phyloP scores from a whole-genome alignment of 2,797 vertebrate species.

The Lepus townsendii region DNA sequence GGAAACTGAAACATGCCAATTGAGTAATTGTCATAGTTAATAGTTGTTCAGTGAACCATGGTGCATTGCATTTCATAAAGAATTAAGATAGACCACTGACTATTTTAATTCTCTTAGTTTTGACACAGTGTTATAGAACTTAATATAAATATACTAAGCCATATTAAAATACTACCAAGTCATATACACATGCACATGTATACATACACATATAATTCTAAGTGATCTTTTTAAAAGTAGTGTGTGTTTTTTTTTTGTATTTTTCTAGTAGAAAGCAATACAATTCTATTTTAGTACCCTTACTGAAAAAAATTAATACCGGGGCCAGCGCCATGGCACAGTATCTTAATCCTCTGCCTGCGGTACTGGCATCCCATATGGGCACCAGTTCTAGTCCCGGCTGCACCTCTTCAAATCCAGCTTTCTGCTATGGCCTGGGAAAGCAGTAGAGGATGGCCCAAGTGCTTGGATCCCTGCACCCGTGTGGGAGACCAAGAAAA shows the following conservation, averaged over 20 bases:
- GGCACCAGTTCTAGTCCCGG: no score
- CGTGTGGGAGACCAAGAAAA: no score
- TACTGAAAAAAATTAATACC: not conserved
- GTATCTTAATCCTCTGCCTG: no score
- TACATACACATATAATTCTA: not conserved
- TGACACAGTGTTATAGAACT: constrained; percentile 62
- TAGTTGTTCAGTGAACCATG: constrained; percentile 65
- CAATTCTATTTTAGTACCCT: constrained; percentile 13
- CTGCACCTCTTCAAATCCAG: no score
- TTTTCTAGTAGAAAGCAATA: not conserved
- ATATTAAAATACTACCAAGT: constrained; percentile 72
- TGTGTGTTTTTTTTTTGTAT: not conserved
- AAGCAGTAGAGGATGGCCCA: no score
- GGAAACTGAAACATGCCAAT: constrained; percentile 71
- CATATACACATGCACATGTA: not conserved
- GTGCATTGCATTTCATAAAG: constrained; percentile 50
- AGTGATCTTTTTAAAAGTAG: constrained; percentile 28
- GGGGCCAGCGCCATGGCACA: no score
- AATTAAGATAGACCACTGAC: constrained; percentile 68
- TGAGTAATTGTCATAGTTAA: constrained; percentile 79
- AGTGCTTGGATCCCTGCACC: no score
- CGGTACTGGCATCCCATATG: no score
- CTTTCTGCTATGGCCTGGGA: no score
- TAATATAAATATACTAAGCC: not conserved
- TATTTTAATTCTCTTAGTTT: constrained; percentile 55